A percentile compares a stretch with the other conserved stretches of the same genome.
phyloP scores from a whole-genome alignment of 1,140 invertebrate genomes.

The Nebria ingens region DNA sequence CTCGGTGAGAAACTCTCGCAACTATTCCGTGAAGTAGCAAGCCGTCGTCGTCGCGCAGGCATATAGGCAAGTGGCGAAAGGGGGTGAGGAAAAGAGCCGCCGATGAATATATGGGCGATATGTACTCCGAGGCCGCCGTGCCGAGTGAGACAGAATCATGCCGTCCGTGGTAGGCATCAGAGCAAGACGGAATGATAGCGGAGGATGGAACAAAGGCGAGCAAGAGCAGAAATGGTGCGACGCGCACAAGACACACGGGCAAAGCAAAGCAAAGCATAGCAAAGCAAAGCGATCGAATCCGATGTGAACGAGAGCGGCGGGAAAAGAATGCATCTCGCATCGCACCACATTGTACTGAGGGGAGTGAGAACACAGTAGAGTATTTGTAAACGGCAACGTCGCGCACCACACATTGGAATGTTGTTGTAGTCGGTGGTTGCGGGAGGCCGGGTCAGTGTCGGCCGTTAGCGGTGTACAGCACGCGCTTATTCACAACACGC shows the following conservation, averaged over 20 bases:
- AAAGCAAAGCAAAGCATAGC: neutral
- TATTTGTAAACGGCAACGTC: constrained; percentile 1
- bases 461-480: neutral
- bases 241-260: neutral
- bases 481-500: neutral
- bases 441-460: constrained; percentile 6
- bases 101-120: constrained; percentile 8
- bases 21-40: constrained; percentile 11
- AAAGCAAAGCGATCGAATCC: constrained; percentile 5
- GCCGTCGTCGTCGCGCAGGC: neutral
- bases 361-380: constrained; percentile 1
- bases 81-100: neutral
- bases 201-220: constrained; percentile 4
- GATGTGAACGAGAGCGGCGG: constrained; percentile 5
- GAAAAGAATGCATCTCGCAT: neutral
- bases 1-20: constrained; percentile 12
- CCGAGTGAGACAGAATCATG: neutral
- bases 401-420: constrained; percentile 2
- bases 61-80: no score
- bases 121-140: constrained; percentile 1
- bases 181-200: neutral
- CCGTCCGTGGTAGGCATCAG: neutral
- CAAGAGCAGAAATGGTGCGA: no score
- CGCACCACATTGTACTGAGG: no score
- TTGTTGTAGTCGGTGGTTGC: constrained; percentile 7